phyloP scores from a whole-genome alignment of 2,113 vertebrate genomes.

The Jacana jacana region DNA sequence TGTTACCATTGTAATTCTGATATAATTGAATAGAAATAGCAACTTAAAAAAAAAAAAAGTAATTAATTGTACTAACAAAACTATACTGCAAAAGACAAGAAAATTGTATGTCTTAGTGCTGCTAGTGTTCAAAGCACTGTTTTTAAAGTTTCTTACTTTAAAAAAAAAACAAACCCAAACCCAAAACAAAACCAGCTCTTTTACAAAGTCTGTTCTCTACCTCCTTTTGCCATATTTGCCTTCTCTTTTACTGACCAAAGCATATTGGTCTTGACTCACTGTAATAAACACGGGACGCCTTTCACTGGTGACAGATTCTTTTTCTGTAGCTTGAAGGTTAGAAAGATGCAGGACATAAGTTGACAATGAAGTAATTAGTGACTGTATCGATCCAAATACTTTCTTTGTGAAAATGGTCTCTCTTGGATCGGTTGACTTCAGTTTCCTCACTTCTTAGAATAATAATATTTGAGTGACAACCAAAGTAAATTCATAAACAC shows the following conservation, averaged over 20 bases:
- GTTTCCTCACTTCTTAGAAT: slow-evolving; percentile 55
- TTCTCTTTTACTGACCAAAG: neutral
- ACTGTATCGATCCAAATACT: neutral
- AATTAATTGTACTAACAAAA: neutral
- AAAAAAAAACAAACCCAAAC: neutral
- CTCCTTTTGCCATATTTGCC: neutral
- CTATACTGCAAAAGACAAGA: neutral
- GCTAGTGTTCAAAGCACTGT: neutral
- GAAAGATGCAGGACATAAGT: neutral
- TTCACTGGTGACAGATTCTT: neutral
- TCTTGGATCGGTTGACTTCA: slow-evolving; percentile 46
- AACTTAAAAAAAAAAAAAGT: neutral
- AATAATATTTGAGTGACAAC: slow-evolving; percentile 73
- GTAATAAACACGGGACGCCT: neutral
- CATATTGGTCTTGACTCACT: neutral
- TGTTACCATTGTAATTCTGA: neutral
- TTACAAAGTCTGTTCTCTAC: neutral
- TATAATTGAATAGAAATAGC: neutral
- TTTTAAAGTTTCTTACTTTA: neutral
- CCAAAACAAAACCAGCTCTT: neutral
- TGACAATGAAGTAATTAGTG: neutral
- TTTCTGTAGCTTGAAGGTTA: neutral
- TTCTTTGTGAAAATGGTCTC: slow-evolving; percentile 6
- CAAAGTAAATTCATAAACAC: slow-evolving; percentile 74
- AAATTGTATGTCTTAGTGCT: neutral